Conservation (phyloP, 2,888 invertebrate species). For the Dilophus febrilis region DNA sequence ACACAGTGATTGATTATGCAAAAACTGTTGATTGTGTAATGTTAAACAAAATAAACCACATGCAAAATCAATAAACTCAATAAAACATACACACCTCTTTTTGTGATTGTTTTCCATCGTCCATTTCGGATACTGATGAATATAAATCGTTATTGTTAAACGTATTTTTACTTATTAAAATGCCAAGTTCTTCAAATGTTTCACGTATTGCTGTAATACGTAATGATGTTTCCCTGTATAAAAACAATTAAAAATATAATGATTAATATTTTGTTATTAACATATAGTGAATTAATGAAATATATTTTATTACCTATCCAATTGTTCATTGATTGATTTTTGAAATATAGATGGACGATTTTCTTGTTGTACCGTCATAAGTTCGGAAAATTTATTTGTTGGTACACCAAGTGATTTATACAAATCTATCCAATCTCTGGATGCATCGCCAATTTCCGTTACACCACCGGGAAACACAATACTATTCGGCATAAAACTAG, state of each 20-base stretch:
- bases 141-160: slow-evolving; percentile 25
- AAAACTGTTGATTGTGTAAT: too few relatives aligned
- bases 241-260: too few relatives aligned
- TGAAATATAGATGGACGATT: slow-evolving; percentile 35
- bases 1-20: too few relatives aligned
- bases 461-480: slow-evolving; percentile 69
- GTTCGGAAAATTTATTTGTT: slow-evolving; percentile 29
- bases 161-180: slow-evolving; percentile 47
- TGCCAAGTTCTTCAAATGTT: slow-evolving; percentile 80
- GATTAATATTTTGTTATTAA: too few relatives aligned
- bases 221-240: slow-evolving; percentile 49
- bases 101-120: slow-evolving; percentile 47
- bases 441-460: slow-evolving; percentile 38
- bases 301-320: slow-evolving; percentile 23
- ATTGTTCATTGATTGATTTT: slow-evolving; percentile 12
- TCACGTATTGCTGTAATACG: slow-evolving; percentile 74
- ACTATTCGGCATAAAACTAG: slow-evolving; percentile 57
- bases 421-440: slow-evolving; percentile 48
- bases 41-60: too few relatives aligned
- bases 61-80: too few relatives aligned
- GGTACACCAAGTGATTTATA: slow-evolving; percentile 42
- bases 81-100: too few relatives aligned
- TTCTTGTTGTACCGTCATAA: slow-evolving; percentile 25
- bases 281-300: too few relatives aligned
- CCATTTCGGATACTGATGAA: slow-evolving; percentile 31